These are phyloP conservation scores for Ariolimax columbianus DNA, from an alignment of 2,888 invertebrate genomes.

Conservation along the genomic window DNA sequence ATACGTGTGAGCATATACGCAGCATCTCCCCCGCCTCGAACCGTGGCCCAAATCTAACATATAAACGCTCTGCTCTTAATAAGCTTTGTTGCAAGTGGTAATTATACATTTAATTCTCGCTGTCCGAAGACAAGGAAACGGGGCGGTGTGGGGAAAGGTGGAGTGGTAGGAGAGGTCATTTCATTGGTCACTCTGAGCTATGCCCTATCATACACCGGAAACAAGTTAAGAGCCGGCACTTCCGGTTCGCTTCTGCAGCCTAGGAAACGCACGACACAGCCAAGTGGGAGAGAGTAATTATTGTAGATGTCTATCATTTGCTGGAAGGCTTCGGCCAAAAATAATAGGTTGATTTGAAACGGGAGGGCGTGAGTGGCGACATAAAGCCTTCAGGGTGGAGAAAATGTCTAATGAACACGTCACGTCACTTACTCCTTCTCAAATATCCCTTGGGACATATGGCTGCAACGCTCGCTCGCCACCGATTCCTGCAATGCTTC, in stretches of 20 bases:
- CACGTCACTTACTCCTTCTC: too few relatives aligned
- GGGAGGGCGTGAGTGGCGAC: not conserved
- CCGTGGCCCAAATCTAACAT: too few relatives aligned
- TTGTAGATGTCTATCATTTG: conserved; percentile 1
- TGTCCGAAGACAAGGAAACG: not conserved
- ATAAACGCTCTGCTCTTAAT: not conserved
- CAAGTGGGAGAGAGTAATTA: not conserved
- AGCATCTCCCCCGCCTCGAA: too few relatives aligned
- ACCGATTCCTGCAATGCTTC: too few relatives aligned
- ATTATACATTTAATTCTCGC: not conserved
- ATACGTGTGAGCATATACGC: too few relatives aligned
- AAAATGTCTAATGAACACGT: too few relatives aligned
- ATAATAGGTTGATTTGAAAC: not conserved
- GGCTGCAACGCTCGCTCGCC: too few relatives aligned
- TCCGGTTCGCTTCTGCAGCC: conserved; percentile 8
- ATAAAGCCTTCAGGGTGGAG: not conserved
- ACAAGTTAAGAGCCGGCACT: conserved; percentile 18
- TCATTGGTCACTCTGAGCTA: conserved; percentile 1
- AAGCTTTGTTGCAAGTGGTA: conserved; percentile 9
- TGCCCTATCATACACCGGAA: conserved; percentile 21
- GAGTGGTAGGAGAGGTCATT: not conserved
- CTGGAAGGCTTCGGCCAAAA: not conserved
- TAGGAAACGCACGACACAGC: not conserved
- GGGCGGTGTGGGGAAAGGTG: too few relatives aligned
- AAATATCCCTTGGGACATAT: too few relatives aligned